Conservation (phyloP, 92 coral and sea anemone genomes). For the Hydrozoanthus gracilis region DNA sequence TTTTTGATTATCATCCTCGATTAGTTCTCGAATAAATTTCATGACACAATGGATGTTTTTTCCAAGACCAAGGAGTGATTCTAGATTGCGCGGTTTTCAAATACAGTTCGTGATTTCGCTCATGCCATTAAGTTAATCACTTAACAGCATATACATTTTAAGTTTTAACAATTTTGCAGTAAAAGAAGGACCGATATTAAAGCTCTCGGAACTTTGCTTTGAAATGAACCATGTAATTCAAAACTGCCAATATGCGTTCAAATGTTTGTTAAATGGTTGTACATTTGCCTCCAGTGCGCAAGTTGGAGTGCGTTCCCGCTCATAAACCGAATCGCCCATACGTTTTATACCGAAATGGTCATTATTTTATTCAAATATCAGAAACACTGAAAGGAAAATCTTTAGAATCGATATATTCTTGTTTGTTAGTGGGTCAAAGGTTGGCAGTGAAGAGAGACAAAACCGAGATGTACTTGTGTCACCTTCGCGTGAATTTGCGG, state of each 20-base stretch:
- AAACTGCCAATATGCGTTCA: conserved; percentile 4
- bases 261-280: conserved; percentile 25
- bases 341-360: neutral
- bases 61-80: too few species aligned
- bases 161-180: neutral
- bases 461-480: conserved; percentile 26
- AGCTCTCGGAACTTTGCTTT: neutral
- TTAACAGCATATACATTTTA: neutral
- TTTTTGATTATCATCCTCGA: conserved; percentile 26
- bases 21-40: conserved; percentile 2
- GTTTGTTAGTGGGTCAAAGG: conserved; percentile 15
- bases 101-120: neutral
- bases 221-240: conserved; percentile 18
- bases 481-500: conserved; percentile 32
- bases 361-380: neutral
- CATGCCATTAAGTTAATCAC: neutral
- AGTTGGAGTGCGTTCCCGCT: neutral
- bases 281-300: conserved; percentile 18
- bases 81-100: too few species aligned
- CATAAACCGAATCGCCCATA: neutral
- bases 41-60: neutral
- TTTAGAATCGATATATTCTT: neutral
- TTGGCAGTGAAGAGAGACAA: conserved; percentile 38
- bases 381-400: neutral
- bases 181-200: neutral